phyloP scores from a whole-genome alignment of 2,888 invertebrate species.

The Xylota sylvarum region DNA sequence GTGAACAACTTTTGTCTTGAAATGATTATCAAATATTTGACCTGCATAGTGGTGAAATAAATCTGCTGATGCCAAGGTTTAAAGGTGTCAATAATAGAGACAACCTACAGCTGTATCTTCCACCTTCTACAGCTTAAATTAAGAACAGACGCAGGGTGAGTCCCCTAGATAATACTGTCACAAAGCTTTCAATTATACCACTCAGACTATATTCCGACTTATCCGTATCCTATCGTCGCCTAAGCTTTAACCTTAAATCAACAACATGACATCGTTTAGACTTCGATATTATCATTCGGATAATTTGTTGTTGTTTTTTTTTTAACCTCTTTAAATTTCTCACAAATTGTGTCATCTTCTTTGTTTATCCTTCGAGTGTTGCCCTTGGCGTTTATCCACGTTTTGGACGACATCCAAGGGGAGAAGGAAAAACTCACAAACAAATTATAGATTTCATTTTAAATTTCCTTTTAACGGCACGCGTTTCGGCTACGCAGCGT shows the following conservation, averaged over 20 bases:
- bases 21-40: no score
- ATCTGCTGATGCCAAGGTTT: no score
- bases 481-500: constrained; percentile 25
- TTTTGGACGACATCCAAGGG: not conserved
- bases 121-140: no score
- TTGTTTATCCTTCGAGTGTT: constrained; percentile 7
- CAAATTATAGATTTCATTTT: constrained; percentile 39
- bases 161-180: no score
- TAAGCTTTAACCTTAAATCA: not conserved
- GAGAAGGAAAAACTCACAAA: not conserved
- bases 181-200: not conserved
- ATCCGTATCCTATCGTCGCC: not conserved
- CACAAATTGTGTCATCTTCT: constrained; percentile 28
- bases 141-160: no score
- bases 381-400: not conserved
- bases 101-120: no score
- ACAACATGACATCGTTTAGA: constrained; percentile 1
- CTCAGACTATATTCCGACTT: not conserved
- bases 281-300: not conserved
- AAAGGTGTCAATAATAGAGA: no score
- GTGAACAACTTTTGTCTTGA: no score
- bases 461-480: not conserved
- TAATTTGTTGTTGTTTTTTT: not conserved
- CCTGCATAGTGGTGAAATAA: no score
- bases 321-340: constrained; percentile 10